Conservation (phyloP, 1,140 invertebrate species). For the Drosophila parvula region DNA sequence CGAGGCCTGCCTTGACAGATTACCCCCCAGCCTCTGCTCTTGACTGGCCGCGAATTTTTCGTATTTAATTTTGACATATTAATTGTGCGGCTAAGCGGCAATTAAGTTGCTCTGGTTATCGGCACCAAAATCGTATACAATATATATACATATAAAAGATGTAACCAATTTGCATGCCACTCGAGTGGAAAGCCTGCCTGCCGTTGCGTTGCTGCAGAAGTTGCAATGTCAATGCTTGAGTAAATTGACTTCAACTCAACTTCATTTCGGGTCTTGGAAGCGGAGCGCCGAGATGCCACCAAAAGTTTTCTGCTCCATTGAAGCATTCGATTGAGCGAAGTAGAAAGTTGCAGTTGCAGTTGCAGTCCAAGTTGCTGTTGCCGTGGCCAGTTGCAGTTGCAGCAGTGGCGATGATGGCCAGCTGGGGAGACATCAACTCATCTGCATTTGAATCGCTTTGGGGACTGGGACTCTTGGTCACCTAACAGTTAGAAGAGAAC, state of each 20-base stretch:
- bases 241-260: constrained; percentile 68
- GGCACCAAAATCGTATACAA: constrained; percentile 5
- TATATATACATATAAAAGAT: constrained; percentile 20
- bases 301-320: constrained; percentile 78
- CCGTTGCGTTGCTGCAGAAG: not conserved
- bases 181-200: constrained; percentile 46
- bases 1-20: constrained; percentile 40
- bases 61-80: constrained; percentile 68
- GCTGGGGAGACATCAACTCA: constrained; percentile 29
- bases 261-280: constrained; percentile 52
- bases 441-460: constrained; percentile 57
- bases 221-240: constrained; percentile 57
- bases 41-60: constrained; percentile 16
- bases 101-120: constrained; percentile 62
- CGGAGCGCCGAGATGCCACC: constrained; percentile 39
- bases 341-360: constrained; percentile 43
- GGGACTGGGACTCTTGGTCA: constrained; percentile 26
- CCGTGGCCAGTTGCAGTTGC: constrained; percentile 18
- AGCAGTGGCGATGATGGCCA: constrained; percentile 31
- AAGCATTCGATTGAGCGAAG: constrained; percentile 72
- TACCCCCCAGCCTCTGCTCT: constrained; percentile 6
- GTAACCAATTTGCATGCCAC: constrained; percentile 60
- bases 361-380: constrained; percentile 25
- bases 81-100: constrained; percentile 73
- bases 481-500: constrained; percentile 57